phyloP scores from a whole-genome alignment of 2,888 invertebrate genomes.

The Plemyria rubiginata region DNA sequence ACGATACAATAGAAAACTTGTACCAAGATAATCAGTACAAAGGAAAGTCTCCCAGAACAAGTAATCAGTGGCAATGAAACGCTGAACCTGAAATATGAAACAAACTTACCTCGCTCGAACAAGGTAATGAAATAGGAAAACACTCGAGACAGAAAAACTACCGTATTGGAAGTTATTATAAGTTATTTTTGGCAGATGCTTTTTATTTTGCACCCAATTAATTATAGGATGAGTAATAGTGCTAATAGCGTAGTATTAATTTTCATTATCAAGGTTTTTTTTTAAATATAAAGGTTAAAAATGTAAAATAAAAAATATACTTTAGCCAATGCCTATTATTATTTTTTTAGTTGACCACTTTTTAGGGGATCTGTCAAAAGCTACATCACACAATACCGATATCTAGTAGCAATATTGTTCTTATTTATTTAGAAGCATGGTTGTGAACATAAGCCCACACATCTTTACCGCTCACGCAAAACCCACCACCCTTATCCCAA shows the following conservation, averaged over 20 bases:
- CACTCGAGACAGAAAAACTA: conserved; percentile 46
- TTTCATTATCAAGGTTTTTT: too few species aligned
- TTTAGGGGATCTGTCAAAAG: conserved; percentile 8
- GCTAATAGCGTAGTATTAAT: too few species aligned
- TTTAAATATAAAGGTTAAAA: too few species aligned
- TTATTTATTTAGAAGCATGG: conserved; percentile 62
- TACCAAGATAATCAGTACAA: background rate
- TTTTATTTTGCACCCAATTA: too few species aligned
- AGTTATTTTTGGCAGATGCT: conserved; percentile 5
- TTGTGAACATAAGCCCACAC: conserved; percentile 46
- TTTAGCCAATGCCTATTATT: too few species aligned
- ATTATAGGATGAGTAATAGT: too few species aligned
- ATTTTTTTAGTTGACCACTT: background rate
- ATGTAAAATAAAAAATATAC: too few species aligned
- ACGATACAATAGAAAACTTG: too few species aligned
- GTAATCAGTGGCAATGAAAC: conserved; percentile 32
- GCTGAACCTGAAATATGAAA: conserved; percentile 36
- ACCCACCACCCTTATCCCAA: conserved; percentile 11
- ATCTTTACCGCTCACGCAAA: conserved; percentile 26
- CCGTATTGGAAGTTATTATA: background rate
- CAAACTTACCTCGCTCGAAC: conserved; percentile 40
- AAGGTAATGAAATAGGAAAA: conserved; percentile 55
- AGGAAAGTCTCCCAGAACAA: conserved; percentile 7
- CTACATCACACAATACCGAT: background rate
- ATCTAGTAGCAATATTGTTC: conserved; percentile 59